These are phyloP conservation scores for Bucco capensis DNA, from an alignment of 2,113 vertebrate genomes.

Conservation along the genomic window DNA sequence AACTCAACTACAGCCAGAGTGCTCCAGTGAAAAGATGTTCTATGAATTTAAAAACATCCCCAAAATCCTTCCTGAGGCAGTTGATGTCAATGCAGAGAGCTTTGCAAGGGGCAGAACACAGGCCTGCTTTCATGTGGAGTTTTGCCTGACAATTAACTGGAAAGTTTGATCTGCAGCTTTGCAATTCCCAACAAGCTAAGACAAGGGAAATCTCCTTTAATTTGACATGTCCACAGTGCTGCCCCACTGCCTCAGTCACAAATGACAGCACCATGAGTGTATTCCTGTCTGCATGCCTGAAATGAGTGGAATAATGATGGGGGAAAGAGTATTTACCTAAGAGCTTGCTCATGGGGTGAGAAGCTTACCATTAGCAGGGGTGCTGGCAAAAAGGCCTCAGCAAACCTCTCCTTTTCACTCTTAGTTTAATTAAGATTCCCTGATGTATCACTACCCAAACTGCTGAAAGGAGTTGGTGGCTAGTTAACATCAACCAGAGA, in stretches of 20 bases:
- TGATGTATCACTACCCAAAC: not conserved
- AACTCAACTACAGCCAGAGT: not conserved
- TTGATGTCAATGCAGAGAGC: not conserved
- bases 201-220: not conserved
- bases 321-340: not conserved
- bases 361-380: not conserved
- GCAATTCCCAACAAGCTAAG: not conserved
- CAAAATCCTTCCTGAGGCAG: not conserved
- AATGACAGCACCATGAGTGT: not conserved
- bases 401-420: not conserved
- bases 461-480: not conserved
- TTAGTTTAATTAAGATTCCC: not conserved
- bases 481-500: not conserved
- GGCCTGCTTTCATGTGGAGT: not conserved
- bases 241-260: not conserved
- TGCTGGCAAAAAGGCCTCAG: not conserved
- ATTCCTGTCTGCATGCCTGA: not conserved
- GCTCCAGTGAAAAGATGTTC: not conserved
- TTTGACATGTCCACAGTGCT: not conserved
- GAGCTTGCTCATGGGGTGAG: not conserved
- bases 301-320: not conserved
- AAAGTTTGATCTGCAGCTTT: not conserved
- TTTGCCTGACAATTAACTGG: not conserved
- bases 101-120: not conserved
- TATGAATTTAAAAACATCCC: not conserved